These are phyloP conservation scores for Agrilus biguttatus DNA, from an alignment of 2,888 invertebrate genomes.

Conservation along the genomic window DNA sequence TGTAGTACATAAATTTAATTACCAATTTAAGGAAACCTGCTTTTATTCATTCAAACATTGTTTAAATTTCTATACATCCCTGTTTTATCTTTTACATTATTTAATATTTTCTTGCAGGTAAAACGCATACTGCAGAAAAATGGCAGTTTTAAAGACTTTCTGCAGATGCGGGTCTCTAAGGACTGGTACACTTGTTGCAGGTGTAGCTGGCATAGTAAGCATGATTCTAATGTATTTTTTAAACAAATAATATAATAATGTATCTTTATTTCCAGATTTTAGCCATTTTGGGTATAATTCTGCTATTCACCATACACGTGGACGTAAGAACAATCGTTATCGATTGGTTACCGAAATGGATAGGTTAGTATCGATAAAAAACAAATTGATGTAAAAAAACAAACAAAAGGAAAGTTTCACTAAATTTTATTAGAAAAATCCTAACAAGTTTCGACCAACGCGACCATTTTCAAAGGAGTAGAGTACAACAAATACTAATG, in stretches of 20 bases:
- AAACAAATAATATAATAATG: not conserved
- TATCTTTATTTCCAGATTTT: conserved; percentile 33
- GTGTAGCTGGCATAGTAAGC: conserved; percentile 54
- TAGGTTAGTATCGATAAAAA: conserved; percentile 44
- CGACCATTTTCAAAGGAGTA: no score
- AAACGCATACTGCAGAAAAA: conserved; percentile 11
- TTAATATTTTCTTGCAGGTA: conserved; percentile 1
- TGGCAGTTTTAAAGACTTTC: conserved; percentile 47
- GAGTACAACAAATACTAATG: no score
- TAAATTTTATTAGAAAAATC: no score
- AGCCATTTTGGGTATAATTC: conserved; percentile 53
- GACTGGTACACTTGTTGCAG: conserved; percentile 60
- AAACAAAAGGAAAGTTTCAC: no score
- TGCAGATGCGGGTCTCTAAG: conserved; percentile 59
- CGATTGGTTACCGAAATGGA: conserved; percentile 51
- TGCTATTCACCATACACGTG: conserved; percentile 49
- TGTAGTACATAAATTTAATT: no score
- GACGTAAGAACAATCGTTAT: conserved; percentile 67
- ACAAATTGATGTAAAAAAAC: no score
- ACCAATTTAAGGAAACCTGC: no score
- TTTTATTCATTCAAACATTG: no score
- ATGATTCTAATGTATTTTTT: conserved; percentile 3
- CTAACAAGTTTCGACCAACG: no score
- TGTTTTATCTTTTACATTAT: not conserved
- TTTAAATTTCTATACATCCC: no score